Conservation (phyloP, 2,113 vertebrate species). For the Istiophorus platypterus region DNA sequence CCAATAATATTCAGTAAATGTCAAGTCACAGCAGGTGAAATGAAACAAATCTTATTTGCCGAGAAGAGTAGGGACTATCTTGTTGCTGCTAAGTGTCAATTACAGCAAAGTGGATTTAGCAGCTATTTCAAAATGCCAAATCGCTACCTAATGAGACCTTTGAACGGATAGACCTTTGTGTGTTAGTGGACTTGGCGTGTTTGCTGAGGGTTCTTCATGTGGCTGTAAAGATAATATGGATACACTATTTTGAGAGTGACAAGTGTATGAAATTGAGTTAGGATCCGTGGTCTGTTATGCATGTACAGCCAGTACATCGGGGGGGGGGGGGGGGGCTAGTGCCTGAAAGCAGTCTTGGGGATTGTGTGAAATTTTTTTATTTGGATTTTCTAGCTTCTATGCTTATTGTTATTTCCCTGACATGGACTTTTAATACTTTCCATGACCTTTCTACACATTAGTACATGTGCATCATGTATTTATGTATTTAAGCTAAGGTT, state of each 20-base stretch:
- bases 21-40: constrained; percentile 49
- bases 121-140: constrained; percentile 40
- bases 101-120: constrained; percentile 62
- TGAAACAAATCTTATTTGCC: constrained; percentile 39
- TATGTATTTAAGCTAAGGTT: neutral
- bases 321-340: too few relatives aligned
- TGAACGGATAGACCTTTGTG: constrained; percentile 17
- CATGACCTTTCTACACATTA: neutral
- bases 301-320: neutral
- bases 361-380: constrained; percentile 2
- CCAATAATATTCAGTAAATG: constrained; percentile 41
- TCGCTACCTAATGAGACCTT: constrained; percentile 33
- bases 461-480: neutral
- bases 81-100: constrained; percentile 33
- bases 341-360: neutral
- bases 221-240: constrained; percentile 16
- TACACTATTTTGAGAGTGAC: constrained; percentile 40
- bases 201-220: constrained; percentile 33
- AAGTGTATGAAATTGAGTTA: constrained; percentile 28
- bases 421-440: neutral
- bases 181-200: neutral
- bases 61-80: constrained; percentile 41
- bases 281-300: constrained; percentile 7
- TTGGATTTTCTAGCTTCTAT: neutral
- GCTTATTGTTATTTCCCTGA: neutral